Evolutionary conservation across 2,797 vertebrate genomes (phyloP).

Genomic region (Phaenicophaeus curvirostris): DNA sequence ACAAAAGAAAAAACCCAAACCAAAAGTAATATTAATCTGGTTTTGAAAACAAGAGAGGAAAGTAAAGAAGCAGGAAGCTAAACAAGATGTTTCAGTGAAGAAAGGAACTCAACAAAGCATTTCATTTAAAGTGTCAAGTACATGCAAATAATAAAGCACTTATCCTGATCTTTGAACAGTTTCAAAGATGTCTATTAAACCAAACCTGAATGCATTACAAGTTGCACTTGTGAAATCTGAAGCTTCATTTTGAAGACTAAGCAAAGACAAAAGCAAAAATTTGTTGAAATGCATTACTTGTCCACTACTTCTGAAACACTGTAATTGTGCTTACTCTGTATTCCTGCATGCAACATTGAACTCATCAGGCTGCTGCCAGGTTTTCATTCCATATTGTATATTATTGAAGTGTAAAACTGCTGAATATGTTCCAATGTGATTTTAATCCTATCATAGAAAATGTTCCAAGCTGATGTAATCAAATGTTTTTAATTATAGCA

Average conservation of each 20-base stretch:
- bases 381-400: slow-evolving; percentile 38
- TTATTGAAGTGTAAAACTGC: slow-evolving; percentile 33
- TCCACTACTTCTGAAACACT: slow-evolving; percentile 21
- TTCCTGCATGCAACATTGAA: slow-evolving; percentile 17
- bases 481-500: slow-evolving; percentile 41
- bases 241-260: slow-evolving; percentile 29
- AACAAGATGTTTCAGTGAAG: neutral
- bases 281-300: slow-evolving; percentile 23
- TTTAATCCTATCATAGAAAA: slow-evolving; percentile 41
- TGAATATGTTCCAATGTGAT: neutral
- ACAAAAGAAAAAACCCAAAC: neutral
- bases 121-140: neutral
- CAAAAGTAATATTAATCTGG: neutral
- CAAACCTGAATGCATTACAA: neutral
- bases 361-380: slow-evolving; percentile 32
- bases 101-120: neutral
- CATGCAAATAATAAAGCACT: neutral
- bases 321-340: slow-evolving; percentile 58
- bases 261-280: slow-evolving; percentile 18
- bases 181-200: neutral
- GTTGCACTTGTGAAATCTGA: neutral
- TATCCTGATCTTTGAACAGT: neutral
- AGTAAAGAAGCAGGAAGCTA: neutral
- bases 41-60: neutral
- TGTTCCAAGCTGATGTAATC: slow-evolving; percentile 39